Percentiles rank a stretch among this genome's conserved stretches.
phyloP scores from a whole-genome alignment of 2,888 invertebrate genomes.

The Eupithecia exiguata region DNA sequence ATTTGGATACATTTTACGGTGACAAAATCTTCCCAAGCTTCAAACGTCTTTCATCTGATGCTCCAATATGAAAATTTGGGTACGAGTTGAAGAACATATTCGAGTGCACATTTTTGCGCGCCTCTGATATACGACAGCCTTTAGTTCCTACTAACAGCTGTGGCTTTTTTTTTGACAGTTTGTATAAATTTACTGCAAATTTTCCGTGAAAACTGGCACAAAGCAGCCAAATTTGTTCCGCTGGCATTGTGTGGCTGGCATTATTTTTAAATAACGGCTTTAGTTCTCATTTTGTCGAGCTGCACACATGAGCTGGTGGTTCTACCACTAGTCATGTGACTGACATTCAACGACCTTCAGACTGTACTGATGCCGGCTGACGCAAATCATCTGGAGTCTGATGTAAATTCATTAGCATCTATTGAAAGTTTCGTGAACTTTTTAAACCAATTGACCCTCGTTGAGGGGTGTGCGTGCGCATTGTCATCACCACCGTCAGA shows the following conservation, averaged over 20 bases:
- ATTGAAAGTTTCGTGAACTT: constrained; percentile 71
- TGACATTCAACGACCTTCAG: constrained; percentile 49
- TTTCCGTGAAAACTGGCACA: background rate
- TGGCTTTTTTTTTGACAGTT: background rate
- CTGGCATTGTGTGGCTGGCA: background rate
- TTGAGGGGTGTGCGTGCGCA: constrained; percentile 63
- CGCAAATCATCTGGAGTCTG: constrained; percentile 67
- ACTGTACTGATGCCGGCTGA: constrained; percentile 61
- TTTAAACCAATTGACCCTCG: constrained; percentile 73
- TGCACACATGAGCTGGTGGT: background rate
- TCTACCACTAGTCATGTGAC: background rate
- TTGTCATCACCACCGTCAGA: constrained; percentile 48
- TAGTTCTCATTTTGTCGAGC: background rate
- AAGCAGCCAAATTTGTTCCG: background rate
- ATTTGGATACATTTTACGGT: no score
- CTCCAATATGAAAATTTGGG: no score
- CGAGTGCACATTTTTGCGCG: no score
- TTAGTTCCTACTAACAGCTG: background rate
- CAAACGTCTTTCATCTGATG: no score
- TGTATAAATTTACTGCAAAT: background rate
- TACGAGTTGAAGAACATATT: no score
- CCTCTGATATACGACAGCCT: no score
- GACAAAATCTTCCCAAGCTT: no score
- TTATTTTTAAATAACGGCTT: background rate
- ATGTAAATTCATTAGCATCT: constrained; percentile 73